Evolutionary conservation across 2,113 vertebrate species (phyloP), one percentile per base, ranked within the genome.

Genomic region (Eupsittula cactorum): DNA sequence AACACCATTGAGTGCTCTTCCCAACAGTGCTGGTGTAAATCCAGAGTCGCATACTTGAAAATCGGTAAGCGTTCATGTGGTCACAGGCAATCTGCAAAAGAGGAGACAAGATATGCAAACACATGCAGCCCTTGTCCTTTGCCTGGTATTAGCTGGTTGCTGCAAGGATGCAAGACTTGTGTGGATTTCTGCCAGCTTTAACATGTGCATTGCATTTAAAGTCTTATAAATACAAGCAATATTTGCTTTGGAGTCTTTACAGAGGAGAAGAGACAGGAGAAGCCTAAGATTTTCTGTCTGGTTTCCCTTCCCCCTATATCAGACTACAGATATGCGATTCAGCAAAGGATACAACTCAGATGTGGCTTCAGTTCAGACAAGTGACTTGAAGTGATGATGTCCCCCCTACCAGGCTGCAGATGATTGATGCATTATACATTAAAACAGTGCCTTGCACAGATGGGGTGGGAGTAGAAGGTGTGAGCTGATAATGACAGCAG

Each of bases 381-480:
- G 92, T 95, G 95, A 91, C 91, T 96, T 87, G 74, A 96, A 96
- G 93, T 95, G 95, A 94, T 94, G 96, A 97, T 92, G 95, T 82
- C 21, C 53, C 88, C 91, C 82, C 91, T 44, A 69, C 57, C 67
- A 87, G 50, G 83, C 91, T 95, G 88, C 95, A 96, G 95, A 95
- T 96, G 96, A 96, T 93, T 19, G 28, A 97, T 96, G 92, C 87
- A 94, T 96, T 96, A 96, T 95, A 95, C 91, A 95, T 94, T 86
- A 92, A 95, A 94, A 87, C 92, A 87, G 86, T 13, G n/a, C 94
- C 83, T 94, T 91, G 96, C 92, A 92, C 96, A 97, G 93, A 97
- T 97, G 96, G 96, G 91, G 27, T 96, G 95, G 95, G 93, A 97
- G 77, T 92, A 95, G 88, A 96, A 96, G 95, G 96, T 96, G 96